Conservation (phyloP, 2,797 vertebrate genomes). For the Masticophis lateralis region DNA sequence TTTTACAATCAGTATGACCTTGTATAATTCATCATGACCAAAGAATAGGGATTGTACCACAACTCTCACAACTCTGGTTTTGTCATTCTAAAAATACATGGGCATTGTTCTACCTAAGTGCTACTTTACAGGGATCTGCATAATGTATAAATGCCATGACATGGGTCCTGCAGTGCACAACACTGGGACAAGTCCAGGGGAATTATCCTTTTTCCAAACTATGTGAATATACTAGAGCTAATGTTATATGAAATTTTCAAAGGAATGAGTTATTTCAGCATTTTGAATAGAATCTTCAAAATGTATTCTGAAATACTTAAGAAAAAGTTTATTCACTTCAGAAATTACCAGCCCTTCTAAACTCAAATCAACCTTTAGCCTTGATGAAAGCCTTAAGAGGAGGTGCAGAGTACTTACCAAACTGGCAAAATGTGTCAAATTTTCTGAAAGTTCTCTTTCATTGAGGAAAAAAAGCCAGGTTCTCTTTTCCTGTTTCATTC, state of each 20-base stretch:
- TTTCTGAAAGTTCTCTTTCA: background rate
- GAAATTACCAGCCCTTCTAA: background rate
- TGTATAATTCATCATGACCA: background rate
- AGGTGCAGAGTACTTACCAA: background rate
- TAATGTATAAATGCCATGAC: background rate
- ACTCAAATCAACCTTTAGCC: background rate
- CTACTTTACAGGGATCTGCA: background rate
- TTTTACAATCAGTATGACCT: background rate
- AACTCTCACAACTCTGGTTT: background rate
- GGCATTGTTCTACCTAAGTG: background rate
- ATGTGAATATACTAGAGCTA: background rate
- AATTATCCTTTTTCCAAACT: background rate
- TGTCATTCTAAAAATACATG: background rate
- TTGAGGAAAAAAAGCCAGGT: background rate
- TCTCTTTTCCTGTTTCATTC: background rate
- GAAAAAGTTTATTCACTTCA: background rate
- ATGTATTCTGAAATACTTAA: background rate
- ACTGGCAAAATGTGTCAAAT: background rate
- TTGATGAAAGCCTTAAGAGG: background rate
- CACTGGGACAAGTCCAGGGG: background rate
- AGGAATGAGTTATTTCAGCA: background rate
- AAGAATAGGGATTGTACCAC: background rate
- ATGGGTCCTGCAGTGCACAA: background rate
- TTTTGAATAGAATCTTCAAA: background rate
- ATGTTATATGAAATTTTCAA: background rate